These are phyloP conservation scores for Microcebus tavaratra DNA, from an alignment of 2,113 vertebrate genomes.

Conservation along the genomic window DNA sequence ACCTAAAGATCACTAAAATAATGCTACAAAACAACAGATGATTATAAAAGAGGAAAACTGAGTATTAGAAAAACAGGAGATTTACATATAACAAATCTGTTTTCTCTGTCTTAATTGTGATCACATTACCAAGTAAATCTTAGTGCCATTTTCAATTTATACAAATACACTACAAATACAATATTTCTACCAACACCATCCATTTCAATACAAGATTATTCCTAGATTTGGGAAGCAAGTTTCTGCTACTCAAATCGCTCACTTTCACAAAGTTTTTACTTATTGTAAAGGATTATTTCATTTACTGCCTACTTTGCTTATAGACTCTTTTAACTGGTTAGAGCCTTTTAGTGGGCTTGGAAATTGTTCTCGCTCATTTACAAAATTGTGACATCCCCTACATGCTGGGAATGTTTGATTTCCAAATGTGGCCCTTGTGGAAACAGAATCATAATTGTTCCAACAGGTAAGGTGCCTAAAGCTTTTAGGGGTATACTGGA, in stretches of 20 bases:
- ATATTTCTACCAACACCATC: neutral
- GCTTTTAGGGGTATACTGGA: neutral
- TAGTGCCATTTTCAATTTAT: no score
- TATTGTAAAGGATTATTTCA: neutral
- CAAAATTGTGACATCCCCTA: neutral
- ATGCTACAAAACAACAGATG: no score
- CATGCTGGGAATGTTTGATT: neutral
- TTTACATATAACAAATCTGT: no score
- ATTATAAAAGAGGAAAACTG: no score
- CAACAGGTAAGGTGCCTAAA: neutral
- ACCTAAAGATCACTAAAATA: no score
- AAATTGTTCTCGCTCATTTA: neutral
- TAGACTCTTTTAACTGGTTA: neutral
- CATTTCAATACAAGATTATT: neutral
- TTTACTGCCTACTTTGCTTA: neutral
- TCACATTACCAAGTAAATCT: no score
- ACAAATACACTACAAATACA: no score
- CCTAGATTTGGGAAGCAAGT: conserved; percentile 15
- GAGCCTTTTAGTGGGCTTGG: neutral
- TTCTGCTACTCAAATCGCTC: neutral
- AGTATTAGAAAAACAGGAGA: no score
- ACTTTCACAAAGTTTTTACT: neutral
- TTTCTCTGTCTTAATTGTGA: no score
- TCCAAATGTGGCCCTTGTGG: neutral
- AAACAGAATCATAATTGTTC: neutral